Evolutionary conservation across 2,113 vertebrate species (phyloP).

Genomic region (Salvator merianae): DNA sequence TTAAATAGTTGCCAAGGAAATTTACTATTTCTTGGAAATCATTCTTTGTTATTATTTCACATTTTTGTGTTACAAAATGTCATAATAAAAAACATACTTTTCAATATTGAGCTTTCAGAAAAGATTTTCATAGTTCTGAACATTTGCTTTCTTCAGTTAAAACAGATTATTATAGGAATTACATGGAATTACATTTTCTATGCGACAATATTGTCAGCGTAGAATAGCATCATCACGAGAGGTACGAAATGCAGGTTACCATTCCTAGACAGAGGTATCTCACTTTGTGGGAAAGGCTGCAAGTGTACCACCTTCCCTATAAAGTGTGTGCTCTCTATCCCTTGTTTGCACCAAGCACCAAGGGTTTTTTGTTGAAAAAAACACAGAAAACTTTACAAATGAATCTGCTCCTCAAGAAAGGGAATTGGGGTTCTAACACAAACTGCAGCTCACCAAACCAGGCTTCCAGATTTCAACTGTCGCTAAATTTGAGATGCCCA

Average conservation of each 20-base stretch:
- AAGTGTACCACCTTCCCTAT: slow-evolving; percentile 61
- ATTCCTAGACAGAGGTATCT: slow-evolving; percentile 64
- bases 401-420: slow-evolving; percentile 22
- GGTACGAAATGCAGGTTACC: slow-evolving; percentile 68
- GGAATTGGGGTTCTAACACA: slow-evolving; percentile 6
- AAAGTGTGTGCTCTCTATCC: slow-evolving; percentile 43
- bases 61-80: too few species aligned
- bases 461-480: slow-evolving; percentile 62
- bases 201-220: slow-evolving; percentile 66
- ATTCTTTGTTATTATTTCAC: too few species aligned
- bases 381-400: background rate
- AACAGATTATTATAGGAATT: background rate
- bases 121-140: too few species aligned
- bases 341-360: slow-evolving; percentile 54
- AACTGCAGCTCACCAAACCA: slow-evolving; percentile 44
- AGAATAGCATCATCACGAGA: slow-evolving; percentile 55
- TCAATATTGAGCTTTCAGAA: too few species aligned
- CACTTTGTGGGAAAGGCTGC: slow-evolving; percentile 53
- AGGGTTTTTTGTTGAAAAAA: too few species aligned
- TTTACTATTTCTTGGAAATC: too few species aligned
- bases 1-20: too few species aligned
- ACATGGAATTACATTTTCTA: slow-evolving; percentile 7
- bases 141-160: too few species aligned
- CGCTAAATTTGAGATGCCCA: background rate
- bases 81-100: too few species aligned